Evolutionary conservation across 2,888 invertebrate species (phyloP).

Genomic region (Parnassius mnemosyne): DNA sequence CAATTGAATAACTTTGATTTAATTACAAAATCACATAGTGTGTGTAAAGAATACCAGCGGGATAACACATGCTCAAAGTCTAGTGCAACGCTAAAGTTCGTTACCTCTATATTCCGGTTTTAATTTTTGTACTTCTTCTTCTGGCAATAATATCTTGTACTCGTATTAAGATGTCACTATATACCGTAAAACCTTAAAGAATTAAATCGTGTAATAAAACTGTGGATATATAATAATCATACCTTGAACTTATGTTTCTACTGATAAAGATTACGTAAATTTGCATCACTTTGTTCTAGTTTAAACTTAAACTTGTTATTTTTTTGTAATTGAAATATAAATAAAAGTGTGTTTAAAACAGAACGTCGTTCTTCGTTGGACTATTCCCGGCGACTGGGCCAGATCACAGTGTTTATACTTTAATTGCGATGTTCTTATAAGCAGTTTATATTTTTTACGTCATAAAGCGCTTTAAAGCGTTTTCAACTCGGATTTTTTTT

Average conservation of each 20-base stretch:
- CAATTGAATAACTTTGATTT: no score
- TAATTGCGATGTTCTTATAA: slow-evolving; percentile 5
- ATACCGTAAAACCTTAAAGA: neutral
- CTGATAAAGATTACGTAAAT: neutral
- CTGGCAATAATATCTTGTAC: neutral
- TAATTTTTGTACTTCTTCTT: slow-evolving; percentile 2
- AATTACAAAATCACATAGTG: no score
- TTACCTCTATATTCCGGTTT: slow-evolving; percentile 23
- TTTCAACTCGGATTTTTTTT: neutral
- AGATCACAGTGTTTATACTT: neutral
- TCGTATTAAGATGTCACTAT: no score
- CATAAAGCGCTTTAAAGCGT: slow-evolving; percentile 2
- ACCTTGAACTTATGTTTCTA: slow-evolving; percentile 6
- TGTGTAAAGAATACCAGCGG: no score
- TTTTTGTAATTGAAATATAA: slow-evolving; percentile 3
- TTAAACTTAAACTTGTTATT: neutral
- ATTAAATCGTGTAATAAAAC: neutral
- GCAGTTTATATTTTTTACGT: slow-evolving; percentile 6
- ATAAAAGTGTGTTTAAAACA: slow-evolving; percentile 9
- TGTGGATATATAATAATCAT: neutral
- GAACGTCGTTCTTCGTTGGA: slow-evolving; percentile 12
- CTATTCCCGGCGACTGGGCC: slow-evolving; percentile 13
- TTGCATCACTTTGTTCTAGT: slow-evolving; percentile 6
- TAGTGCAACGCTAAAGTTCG: slow-evolving; percentile 11
- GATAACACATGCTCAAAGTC: neutral